Evolutionary conservation across 2,888 invertebrate genomes (phyloP), one percentile per base, ranked within the genome.

Genomic region (Nymphalis urticae): DNA sequence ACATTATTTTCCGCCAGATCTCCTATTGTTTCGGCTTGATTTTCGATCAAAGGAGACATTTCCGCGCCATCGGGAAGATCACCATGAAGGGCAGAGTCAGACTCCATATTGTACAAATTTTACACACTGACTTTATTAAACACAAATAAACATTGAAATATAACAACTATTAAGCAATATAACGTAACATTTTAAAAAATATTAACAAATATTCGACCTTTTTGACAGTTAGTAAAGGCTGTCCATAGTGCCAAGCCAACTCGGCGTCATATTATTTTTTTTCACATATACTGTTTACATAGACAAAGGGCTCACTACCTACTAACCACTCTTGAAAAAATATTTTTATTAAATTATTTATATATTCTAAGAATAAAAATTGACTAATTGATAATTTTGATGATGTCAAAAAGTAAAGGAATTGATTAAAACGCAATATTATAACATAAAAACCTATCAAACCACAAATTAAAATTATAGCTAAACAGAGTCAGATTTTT

Each of bases 1-100:
- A 85, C 82, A 80, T 88, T 88, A 79, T 84, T 86, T 79, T 88
- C 92, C 73, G 85, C 82, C 72, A 82, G 79, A 77, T 88, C 87
- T 67, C 80, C 87, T 70, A 81, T 76, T 73, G 82, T 83, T 79
- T 90, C 90, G 65, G 76, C 77, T 79, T 86, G 86, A 76, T 85
- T 86, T 80, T 89, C 92, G 77, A 82, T 86, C 78, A 87, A 79
- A 78, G 88, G 87, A 72, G 85, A 89, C 77, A 88, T 89, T 89
- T 92, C 91, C 89, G 89, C 92, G 90, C 92, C 92, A 89, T 92
- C 92, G 75, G 87, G 80, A 75, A 84, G 82, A 79, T 89, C 90
- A 71, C 81, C 84, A 64, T 87, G 88, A 73, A 88, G 79, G 71
- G 83, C 86, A 62, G 89, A 85, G 75, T 93, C 90, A 27, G 90